phyloP scores from a whole-genome alignment of 2,888 invertebrate species.

The Eubasilissa splendida region DNA sequence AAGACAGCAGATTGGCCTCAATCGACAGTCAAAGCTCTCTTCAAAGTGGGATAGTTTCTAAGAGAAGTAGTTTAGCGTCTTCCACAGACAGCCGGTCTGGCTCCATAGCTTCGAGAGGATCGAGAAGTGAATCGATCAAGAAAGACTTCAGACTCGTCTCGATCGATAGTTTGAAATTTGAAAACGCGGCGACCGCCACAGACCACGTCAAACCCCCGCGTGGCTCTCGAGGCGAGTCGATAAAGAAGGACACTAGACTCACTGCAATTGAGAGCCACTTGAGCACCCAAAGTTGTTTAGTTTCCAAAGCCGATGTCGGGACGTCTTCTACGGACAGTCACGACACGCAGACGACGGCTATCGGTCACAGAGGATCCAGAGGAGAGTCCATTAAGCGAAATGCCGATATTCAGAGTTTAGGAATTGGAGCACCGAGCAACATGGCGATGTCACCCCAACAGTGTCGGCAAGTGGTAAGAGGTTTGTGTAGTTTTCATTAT shows the following conservation, averaged over 20 bases:
- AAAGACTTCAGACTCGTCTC: slow-evolving; percentile 41
- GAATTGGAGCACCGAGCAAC: slow-evolving; percentile 16
- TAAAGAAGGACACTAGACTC: slow-evolving; percentile 41
- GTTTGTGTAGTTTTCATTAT: slow-evolving; percentile 55
- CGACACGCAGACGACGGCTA: slow-evolving; percentile 37
- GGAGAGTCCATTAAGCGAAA: slow-evolving; percentile 24
- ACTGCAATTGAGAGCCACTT: slow-evolving; percentile 3
- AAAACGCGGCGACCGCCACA: not conserved
- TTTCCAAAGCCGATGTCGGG: slow-evolving; percentile 5
- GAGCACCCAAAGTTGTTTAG: not conserved
- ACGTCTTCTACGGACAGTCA: slow-evolving; percentile 39
- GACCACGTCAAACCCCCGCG: not conserved
- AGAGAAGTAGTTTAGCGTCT: slow-evolving; percentile 42
- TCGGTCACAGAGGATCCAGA: slow-evolving; percentile 49
- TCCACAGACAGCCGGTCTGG: slow-evolving; percentile 42
- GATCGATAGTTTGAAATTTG: slow-evolving; percentile 24
- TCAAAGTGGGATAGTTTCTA: slow-evolving; percentile 48
- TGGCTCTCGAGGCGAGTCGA: slow-evolving; percentile 34
- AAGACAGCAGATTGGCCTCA: slow-evolving; percentile 51
- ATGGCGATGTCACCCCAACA: slow-evolving; percentile 53
- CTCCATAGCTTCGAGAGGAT: slow-evolving; percentile 41
- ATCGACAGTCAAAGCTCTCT: slow-evolving; percentile 54
- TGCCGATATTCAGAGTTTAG: not conserved
- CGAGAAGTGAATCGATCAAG: slow-evolving; percentile 54
- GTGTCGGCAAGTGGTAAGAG: slow-evolving; percentile 59